A percentile compares a stretch with the other conserved stretches of the same genome.
Evolutionary conservation across 2,113 vertebrate genomes (phyloP).

Genomic region (Patagioenas fasciata): DNA sequence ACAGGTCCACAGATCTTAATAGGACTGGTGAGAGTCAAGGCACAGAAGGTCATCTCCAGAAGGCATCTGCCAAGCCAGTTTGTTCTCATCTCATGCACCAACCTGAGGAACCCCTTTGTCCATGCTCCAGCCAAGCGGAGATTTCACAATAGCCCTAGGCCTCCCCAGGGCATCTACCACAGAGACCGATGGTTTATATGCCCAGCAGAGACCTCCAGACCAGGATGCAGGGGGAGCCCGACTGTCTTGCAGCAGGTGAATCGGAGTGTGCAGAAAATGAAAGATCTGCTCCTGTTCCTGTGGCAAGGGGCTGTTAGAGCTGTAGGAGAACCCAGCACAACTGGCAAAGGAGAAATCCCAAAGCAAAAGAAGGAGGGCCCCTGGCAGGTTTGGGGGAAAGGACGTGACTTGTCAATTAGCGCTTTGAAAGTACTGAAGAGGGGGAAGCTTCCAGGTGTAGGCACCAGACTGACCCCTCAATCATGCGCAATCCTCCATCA

Average conservation of each 20-base stretch:
- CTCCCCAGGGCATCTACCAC: not conserved
- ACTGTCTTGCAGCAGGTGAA: not conserved
- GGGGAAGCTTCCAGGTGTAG: not conserved
- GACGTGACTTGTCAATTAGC: not conserved
- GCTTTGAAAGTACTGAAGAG: not conserved
- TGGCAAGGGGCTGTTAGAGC: not conserved
- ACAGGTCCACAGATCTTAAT: not conserved
- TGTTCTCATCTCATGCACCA: not conserved
- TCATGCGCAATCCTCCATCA: not conserved
- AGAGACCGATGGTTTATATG: accelerated
- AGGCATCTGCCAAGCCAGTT: not conserved
- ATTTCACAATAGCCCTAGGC: not conserved
- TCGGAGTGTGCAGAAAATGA: not conserved
- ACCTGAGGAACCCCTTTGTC: not conserved
- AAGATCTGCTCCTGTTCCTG: not conserved
- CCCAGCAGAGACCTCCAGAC: not conserved
- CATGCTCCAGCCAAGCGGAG: not conserved
- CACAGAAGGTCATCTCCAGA: not conserved
- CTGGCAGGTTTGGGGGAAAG: not conserved
- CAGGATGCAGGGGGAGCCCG: not conserved
- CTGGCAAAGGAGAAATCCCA: not conserved
- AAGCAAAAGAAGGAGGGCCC: not conserved
- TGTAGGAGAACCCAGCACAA: not conserved
- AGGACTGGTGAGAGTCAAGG: not conserved
- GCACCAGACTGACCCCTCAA: not conserved